Percentiles rank a stretch among this genome's conserved stretches.
These are phyloP conservation scores for Crotalus viridis DNA, from an alignment of 2,113 vertebrate genomes.

Conservation along the genomic window DNA sequence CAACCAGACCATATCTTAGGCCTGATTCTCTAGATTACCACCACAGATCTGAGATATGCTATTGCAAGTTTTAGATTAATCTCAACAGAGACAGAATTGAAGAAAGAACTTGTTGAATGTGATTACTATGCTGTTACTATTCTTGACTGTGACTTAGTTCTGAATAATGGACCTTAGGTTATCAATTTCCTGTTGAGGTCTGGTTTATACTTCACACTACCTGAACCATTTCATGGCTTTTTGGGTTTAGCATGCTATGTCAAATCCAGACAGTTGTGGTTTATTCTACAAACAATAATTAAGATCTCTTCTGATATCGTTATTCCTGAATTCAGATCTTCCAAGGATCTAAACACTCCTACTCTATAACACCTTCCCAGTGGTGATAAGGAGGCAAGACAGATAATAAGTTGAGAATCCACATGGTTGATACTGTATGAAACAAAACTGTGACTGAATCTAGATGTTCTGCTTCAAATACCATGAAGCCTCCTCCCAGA, in stretches of 20 bases:
- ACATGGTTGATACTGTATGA: too few species aligned
- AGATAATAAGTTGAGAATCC: too few species aligned
- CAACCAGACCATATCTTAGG: background rate
- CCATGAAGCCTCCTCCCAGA: too few species aligned
- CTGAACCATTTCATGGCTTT: background rate
- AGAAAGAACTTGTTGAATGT: background rate
- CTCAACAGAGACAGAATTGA: background rate
- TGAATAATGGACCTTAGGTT: background rate
- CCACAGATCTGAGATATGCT: background rate
- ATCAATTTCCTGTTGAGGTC: background rate
- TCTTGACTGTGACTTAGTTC: background rate
- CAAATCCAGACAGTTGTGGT: background rate
- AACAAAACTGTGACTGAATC: too few species aligned
- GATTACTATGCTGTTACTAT: background rate
- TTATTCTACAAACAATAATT: background rate
- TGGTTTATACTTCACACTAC: background rate
- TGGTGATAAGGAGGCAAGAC: background rate
- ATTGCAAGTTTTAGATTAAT: background rate
- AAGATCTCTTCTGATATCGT: background rate
- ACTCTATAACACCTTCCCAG: background rate
- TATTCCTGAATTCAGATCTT: background rate
- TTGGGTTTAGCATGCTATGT: background rate
- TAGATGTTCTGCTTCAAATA: too few species aligned
- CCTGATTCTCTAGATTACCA: background rate
- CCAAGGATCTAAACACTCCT: background rate